Base-by-base conservation (phyloP, 1,140 invertebrate genomes). In the Tetraneura akinire region DNA sequence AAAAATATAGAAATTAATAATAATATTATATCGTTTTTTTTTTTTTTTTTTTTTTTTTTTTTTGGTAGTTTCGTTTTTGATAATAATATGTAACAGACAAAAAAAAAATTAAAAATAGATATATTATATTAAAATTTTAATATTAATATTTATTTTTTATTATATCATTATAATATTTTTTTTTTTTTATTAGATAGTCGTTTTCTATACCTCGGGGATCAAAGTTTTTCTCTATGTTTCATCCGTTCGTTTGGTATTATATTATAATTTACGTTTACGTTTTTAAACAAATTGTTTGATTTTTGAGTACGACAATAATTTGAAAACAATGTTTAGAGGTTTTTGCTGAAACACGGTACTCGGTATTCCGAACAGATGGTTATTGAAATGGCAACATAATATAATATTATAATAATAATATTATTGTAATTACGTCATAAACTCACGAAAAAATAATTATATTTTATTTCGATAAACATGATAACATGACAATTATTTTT, bases 381-480 rank as follows among this genome's bases (percentile, higher is more conserved):
- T n/a, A n/a, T 37, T 37, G 8, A 37, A 37, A 37, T 37, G 8
- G 3, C 32, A 37, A 4, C 32, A 8, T 37, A 37, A 4, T 37
- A 37, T 37, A 37, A 37, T 4, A 37, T 37, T 37, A 37, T 37
- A n/a, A n/a, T 70, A 42, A 70, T 37, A 4, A 37, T 37, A 70
- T 37, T 37, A 37, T 4, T 37, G 8, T 4, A 8, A 14, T 13
- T 47, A 47, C 45, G 13, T 8, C 45, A 11, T 8, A 8, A 47
- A 47, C 49, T 70, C 11, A 14, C 10, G 29, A 32, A 9, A 64
- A n/a, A 32, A 32, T 47, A 14, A 49, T 71, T 29, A 51, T 71
- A 71, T 51, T 71, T 71, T 71, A 51, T 71, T 71, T 51, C 45
- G 26, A 13, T 51, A 51, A 29, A 71, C 45, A 70, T 47, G 45